Evolutionary conservation across 2,113 vertebrate species (phyloP), one percentile per base, ranked within the genome.

Genomic region (Campylorhamphus procurvoides): DNA sequence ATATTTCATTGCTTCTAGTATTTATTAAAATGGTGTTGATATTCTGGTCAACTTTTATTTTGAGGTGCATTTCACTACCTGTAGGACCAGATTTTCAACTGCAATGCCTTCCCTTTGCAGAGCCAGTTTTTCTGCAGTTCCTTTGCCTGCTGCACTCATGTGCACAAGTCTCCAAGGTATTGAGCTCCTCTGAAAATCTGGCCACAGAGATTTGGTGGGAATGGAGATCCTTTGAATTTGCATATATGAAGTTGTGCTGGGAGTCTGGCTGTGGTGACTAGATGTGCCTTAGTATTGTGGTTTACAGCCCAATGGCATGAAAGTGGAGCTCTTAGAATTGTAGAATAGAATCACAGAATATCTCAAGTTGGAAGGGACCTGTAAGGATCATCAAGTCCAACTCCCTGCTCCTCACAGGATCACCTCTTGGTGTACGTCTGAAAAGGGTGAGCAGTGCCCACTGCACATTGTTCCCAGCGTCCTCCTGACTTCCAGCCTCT

Each of bases 51-150:
- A 22, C 79, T 79, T 75, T 58, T 81, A 12, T 66, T 93, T 84
- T 47, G 64, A 25, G 47, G 35, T 0, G 3, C 0, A 0, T 76
- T 90, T 86, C 1, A 0, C 40, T 62, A 16, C 58, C 23, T 17
- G 1, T 23, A 31, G n/a, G 46, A 10, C 3, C 42, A 56, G 40
- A 59, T 85, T 88, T 81, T 72, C n/a, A 47, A 7, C 55, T 10
- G 33, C n/a, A 18, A 22, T n/a, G 17, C 46, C 10, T 46, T 44
- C 25, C 17, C 24, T 50, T 50, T 6, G 0, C 24, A 67, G 50
- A 79, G 24, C 37, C 13, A 78, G 31, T 10, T 64, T 91, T 92
- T 82, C 58, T 28, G 73, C 67, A 78, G 44, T 10, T 37, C 29
- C 35, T 80, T 50, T 47, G 22, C 42, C 79, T 73, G 18, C 15